Percentiles rank a stretch among this genome's conserved stretches.
phyloP scores from a whole-genome alignment of 2,113 vertebrate species.

The Ailuropoda melanoleuca region DNA sequence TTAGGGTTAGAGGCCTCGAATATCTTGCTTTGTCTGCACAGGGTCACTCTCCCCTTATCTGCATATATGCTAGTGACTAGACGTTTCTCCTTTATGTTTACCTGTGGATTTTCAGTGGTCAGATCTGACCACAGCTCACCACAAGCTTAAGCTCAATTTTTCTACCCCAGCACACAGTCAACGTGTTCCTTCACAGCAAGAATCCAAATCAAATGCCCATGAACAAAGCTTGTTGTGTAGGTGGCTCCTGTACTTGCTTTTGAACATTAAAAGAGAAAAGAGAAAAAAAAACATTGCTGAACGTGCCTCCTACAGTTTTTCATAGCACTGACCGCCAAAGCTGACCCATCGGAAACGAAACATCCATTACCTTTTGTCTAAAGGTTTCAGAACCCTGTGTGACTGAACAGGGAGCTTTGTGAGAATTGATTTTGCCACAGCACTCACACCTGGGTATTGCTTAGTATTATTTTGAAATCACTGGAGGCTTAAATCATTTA shows the following conservation, averaged over 20 bases:
- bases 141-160: background rate
- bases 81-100: background rate
- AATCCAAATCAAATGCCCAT: conserved; percentile 31
- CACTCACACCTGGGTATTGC: conserved; percentile 1
- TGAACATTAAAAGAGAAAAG: conserved; percentile 38
- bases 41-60: background rate
- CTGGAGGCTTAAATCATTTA: conserved; percentile 11
- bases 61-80: background rate
- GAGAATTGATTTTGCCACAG: conserved; percentile 49
- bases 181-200: conserved; percentile 14
- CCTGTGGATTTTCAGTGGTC: background rate
- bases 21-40: background rate
- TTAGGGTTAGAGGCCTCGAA: background rate
- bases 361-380: conserved; percentile 43
- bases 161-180: background rate
- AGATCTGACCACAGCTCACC: background rate
- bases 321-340: conserved; percentile 28
- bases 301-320: conserved; percentile 40
- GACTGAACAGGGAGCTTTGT: background rate
- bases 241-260: background rate
- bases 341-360: conserved; percentile 20
- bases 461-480: conserved; percentile 47
- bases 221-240: conserved; percentile 37
- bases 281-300: background rate
- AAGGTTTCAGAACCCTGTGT: conserved; percentile 41